Base-by-base conservation (phyloP, 2,797 vertebrate species). In the Characodon lateralis region DNA sequence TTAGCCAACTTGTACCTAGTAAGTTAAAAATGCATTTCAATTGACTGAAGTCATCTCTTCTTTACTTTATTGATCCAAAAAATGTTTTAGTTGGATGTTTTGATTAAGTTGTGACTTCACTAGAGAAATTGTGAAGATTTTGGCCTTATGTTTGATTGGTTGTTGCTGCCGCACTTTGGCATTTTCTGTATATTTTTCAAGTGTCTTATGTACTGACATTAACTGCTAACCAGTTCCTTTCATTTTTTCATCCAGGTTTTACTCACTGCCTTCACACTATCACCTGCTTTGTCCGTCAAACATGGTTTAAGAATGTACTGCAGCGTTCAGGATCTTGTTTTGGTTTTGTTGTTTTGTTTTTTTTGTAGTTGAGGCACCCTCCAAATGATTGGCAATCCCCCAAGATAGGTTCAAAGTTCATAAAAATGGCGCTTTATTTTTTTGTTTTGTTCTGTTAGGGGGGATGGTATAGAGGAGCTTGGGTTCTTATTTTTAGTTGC, bases 271-370 rank as follows among this genome's bases (percentile, higher is more conserved):
- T 88, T 72, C 22, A 74, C 56, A 26, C 53, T 69, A 13, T 80
- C 43, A 16, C 24, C 58, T 14, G n/a, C 85, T 88, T 78, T 59
- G 41, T 78, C 73, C 83, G 26, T 83, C 53, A 78, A 83, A 80
- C 81, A 12, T 72, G 63, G 50, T 84, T 79, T 82, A 77, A 83
- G 91, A 93, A 93, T 93, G 91, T 93, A 89, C 78, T 78, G 81
- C 78, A 79, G 77, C 84, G 78, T 91, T 88, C 84, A 78, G 81
- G 87, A 83, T 77, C 50, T 61, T 18, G 2, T 43, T 59, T 7
- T 72, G 55, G 48, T 22, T 5, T 78, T 76, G 39, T 68, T 65
- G 41, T 43, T 24, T 2, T 20, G 71, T 77, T 65, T 65, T 12
- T 31, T 35, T 55, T 55, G 6, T 74, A 1, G 56, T 68, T 53